Percentiles rank a stretch among this genome's conserved stretches.
Conservation (phyloP, 2,888 invertebrate genomes). For the Rapana venosa region DNA sequence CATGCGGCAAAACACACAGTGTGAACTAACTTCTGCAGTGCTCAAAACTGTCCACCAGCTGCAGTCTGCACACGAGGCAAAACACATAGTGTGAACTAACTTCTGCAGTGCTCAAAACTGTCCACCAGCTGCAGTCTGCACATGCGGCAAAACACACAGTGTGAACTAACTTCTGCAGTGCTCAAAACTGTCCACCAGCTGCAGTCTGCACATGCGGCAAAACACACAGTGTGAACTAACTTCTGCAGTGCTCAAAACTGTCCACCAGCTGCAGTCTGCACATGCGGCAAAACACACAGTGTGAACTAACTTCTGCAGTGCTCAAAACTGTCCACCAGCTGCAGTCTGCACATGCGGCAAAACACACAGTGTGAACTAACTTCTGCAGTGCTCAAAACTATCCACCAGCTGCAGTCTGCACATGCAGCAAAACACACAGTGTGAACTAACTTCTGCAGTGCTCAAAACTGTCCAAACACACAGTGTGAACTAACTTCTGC, state of each 20-base stretch:
- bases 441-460: conserved; percentile 81
- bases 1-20: not conserved
- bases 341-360: conserved; percentile 35
- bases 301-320: conserved; percentile 81
- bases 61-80: conserved; percentile 35
- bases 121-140: conserved; percentile 79
- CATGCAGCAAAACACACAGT: not conserved
- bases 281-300: not conserved
- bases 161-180: conserved; percentile 81
- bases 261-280: conserved; percentile 79
- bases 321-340: conserved; percentile 86
- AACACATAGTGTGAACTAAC: not conserved
- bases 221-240: not conserved
- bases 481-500: conserved; percentile 70
- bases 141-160: not conserved
- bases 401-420: conserved; percentile 79
- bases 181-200: conserved; percentile 86
- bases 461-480: conserved; percentile 86
- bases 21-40: conserved; percentile 81
- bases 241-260: conserved; percentile 87
- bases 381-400: conserved; percentile 87
- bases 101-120: conserved; percentile 87
- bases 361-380: not conserved
- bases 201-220: conserved; percentile 35
- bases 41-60: conserved; percentile 86